Evolutionary conservation across 2,113 vertebrate genomes (phyloP), one percentile per base, ranked within the genome.

Genomic region (Cryptoleucopteryx plumbea): DNA sequence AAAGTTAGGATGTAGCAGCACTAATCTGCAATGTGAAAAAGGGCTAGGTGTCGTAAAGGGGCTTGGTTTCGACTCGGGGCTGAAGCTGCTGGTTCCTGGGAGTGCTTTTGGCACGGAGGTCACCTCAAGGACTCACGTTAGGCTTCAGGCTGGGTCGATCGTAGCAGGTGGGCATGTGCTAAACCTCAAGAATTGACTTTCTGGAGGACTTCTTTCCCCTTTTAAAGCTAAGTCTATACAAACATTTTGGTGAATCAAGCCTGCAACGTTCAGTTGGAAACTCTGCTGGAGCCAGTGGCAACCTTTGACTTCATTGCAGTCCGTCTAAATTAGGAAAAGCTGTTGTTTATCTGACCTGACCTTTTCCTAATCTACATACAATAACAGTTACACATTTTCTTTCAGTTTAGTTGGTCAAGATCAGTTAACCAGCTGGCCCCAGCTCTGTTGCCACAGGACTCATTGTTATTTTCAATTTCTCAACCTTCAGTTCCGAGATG

Each of bases 271-370:
- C 31, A 29, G 22, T 66, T 73, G 61, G 58, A 92, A 92, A 68
- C 34, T 48, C 55, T 53, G 16, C 23, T 83, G 67, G 90, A 81
- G 38, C 74, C n/a, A 70, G 38, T n/a, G 18, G 5, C n/a, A 86
- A 62, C 50, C 67, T 93, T 90, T 81, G 67, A 82, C 82, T 90
- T 71, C 20, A 13, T 9, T 16, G 29, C 29, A 38, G 45, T 42
- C 62, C 43, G 11, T 48, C 67, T 86, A 86, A 94, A 94, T 83
- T 86, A 86, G 50, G 63, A 96, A 94, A 95, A 90, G 58, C 43
- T 90, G 80, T 83, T 94, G 36, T 70, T 93, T 86, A 32, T 78
- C 47, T 95, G 62, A 73, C 70, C 86, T 74, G 92, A 93, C 36
- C 82, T 95, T 81, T 92, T 58, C 47, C 42, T 67, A 73, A 92